Conservation (phyloP, 92 coral and sea anemone genomes). For the Anthopleura xanthogrammica region DNA sequence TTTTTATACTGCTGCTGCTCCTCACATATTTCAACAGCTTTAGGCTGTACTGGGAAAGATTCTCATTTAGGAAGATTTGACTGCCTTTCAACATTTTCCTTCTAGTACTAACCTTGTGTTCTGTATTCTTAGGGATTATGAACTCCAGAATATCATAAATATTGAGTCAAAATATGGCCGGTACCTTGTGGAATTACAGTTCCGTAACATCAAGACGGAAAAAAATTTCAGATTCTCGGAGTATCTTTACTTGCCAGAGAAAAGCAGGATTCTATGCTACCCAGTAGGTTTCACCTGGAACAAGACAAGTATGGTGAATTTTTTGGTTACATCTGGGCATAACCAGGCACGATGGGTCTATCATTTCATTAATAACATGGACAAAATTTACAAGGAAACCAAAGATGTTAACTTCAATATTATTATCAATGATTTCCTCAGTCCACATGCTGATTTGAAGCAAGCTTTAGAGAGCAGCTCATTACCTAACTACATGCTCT, state of each 20-base stretch:
- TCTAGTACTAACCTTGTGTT: not conserved
- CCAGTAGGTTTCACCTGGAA: conserved; percentile 81
- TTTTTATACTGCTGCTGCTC: too few species aligned
- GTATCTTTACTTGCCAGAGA: conserved; percentile 65
- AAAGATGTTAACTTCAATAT: conserved; percentile 75
- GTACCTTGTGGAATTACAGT: conserved; percentile 73
- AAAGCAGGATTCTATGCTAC: conserved; percentile 45
- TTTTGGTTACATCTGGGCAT: conserved; percentile 75
- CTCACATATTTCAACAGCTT: too few species aligned
- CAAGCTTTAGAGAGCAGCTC: conserved; percentile 71
- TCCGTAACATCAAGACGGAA: conserved; percentile 44
- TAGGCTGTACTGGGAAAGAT: too few species aligned
- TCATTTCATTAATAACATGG: conserved; percentile 79
- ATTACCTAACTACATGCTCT: conserved; percentile 68
- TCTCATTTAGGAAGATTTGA: too few species aligned
- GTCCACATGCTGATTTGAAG: conserved; percentile 69
- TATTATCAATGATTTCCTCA: conserved; percentile 75
- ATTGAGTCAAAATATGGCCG: conserved; percentile 78
- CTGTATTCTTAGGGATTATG: conserved; percentile 50
- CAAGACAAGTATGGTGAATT: conserved; percentile 69
- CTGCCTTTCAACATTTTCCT: too few species aligned
- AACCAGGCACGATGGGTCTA: conserved; percentile 89
- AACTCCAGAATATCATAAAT: conserved; percentile 52
- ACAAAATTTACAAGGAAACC: conserved; percentile 60
- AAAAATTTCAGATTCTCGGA: conserved; percentile 70